A percentile compares a stretch with the other conserved stretches of the same genome.
phyloP scores from a whole-genome alignment of 2,888 invertebrate species.

The Eupeodes luniger region DNA sequence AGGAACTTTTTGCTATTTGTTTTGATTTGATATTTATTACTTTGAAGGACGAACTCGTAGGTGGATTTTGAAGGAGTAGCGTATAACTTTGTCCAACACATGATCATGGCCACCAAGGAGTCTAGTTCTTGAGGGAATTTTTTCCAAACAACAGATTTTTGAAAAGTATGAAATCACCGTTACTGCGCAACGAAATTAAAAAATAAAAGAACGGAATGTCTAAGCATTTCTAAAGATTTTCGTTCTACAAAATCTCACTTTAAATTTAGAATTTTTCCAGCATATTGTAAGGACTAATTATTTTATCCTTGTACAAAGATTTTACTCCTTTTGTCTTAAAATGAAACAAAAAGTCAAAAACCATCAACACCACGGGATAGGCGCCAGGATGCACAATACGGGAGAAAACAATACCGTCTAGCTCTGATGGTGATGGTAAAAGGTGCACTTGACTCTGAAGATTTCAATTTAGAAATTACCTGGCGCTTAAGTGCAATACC shows the following conservation, averaged over 20 bases:
- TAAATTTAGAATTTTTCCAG: conserved; percentile 1
- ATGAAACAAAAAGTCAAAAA: conserved; percentile 33
- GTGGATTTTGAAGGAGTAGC: conserved; percentile 24
- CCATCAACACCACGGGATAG: conserved; percentile 55
- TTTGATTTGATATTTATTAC: conserved; percentile 61
- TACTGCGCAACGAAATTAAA: neutral
- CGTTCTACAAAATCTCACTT: neutral
- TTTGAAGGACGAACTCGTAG: conserved; percentile 36
- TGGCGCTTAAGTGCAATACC: conserved; percentile 66
- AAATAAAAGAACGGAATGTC: neutral
- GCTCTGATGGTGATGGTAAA: neutral
- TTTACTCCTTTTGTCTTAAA: conserved; percentile 27
- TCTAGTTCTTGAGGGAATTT: neutral
- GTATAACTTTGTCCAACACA: conserved; percentile 56
- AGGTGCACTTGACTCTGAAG: conserved; percentile 47
- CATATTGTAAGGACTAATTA: conserved; percentile 36
- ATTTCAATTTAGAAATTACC: conserved; percentile 24
- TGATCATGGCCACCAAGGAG: conserved; percentile 54
- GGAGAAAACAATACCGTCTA: conserved; percentile 49
- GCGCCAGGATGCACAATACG: conserved; percentile 52
- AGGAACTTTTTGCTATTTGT: conserved; percentile 43
- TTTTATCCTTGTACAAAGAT: conserved; percentile 4
- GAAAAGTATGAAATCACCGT: conserved; percentile 39
- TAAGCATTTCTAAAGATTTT: conserved; percentile 11
- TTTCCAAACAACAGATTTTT: conserved; percentile 34